A percentile compares a stretch with the other conserved stretches of the same genome.
phyloP scores from a whole-genome alignment of 2,797 vertebrate species.

The Lithobates sylvaticus region DNA sequence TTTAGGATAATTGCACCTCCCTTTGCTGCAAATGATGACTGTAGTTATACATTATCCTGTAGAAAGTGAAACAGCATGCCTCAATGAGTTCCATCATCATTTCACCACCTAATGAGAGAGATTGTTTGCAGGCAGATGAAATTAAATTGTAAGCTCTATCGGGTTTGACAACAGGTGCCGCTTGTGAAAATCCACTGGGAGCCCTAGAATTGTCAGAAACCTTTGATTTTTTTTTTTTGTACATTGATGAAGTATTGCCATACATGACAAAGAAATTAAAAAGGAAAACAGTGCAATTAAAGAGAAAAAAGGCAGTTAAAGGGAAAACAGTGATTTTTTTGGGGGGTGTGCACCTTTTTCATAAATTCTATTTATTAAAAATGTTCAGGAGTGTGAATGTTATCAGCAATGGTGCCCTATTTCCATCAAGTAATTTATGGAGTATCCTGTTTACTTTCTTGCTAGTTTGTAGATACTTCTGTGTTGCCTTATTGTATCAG shows the following conservation, averaged over 20 bases:
- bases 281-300: too few species aligned
- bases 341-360: too few species aligned
- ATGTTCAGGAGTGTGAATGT: too few species aligned
- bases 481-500: too few species aligned
- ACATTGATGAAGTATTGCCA: background rate
- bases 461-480: too few species aligned
- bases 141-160: slow-evolving; percentile 93
- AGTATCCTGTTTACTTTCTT: too few species aligned
- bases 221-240: background rate
- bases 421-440: too few species aligned
- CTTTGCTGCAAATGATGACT: slow-evolving; percentile 78
- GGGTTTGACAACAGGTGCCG: slow-evolving; percentile 93
- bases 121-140: slow-evolving; percentile 95
- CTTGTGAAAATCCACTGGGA: slow-evolving; percentile 78
- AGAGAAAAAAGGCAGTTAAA: too few species aligned
- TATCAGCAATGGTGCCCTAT: too few species aligned
- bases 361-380: too few species aligned
- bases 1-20: slow-evolving; percentile 79
- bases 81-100: slow-evolving; percentile 86
- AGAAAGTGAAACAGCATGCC: slow-evolving; percentile 84
- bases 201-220: slow-evolving; percentile 71
- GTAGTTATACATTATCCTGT: slow-evolving; percentile 79
- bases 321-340: too few species aligned
- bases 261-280: background rate
- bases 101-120: slow-evolving; percentile 88